Conservation (phyloP, 2,888 invertebrate species). For the Ormia ochracea region DNA sequence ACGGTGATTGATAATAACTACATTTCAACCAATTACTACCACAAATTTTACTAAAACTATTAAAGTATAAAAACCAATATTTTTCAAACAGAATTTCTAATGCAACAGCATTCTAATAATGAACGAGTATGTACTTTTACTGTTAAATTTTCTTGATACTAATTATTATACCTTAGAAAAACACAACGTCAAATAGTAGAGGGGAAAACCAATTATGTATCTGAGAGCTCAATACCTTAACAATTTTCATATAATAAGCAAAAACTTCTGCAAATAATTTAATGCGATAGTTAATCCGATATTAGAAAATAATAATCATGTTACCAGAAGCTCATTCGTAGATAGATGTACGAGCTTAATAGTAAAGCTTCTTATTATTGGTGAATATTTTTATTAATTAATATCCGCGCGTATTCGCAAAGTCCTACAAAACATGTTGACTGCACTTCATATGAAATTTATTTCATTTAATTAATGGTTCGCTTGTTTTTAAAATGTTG, state of each 20-base stretch:
- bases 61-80: neutral
- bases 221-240: constrained; percentile 48
- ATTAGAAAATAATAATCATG: constrained; percentile 1
- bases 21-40: neutral
- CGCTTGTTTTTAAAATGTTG: constrained; percentile 23
- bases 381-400: neutral
- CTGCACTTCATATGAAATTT: neutral
- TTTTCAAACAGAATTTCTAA: neutral
- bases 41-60: constrained; percentile 12
- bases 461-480: constrained; percentile 13
- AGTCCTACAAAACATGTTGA: neutral
- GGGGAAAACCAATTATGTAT: neutral
- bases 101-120: neutral
- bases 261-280: neutral
- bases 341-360: neutral
- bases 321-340: neutral
- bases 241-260: neutral
- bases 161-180: neutral
- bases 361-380: too few relatives aligned
- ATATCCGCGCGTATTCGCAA: neutral
- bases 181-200: neutral
- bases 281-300: neutral
- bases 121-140: constrained; percentile 34
- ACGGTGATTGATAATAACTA: neutral
- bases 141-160: constrained; percentile 24